Evolutionary conservation across 2,888 invertebrate species (phyloP), one percentile per base, ranked within the genome.

Genomic region (Tipula helvola): DNA sequence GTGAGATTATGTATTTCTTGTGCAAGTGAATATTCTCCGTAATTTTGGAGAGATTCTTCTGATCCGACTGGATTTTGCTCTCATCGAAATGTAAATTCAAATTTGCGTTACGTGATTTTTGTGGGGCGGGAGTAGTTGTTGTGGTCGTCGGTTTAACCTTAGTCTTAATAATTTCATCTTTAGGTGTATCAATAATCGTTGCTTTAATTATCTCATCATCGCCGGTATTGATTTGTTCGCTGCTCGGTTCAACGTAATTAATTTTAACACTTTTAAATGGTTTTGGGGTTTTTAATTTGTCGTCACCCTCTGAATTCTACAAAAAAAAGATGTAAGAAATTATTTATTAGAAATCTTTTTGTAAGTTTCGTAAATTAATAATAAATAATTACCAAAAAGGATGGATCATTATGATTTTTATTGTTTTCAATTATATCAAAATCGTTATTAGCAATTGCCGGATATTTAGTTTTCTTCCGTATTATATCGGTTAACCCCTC

Each of bases 401-500:
- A 89, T 86, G 90, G 89, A 89, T 89, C 89, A 88, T 89, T 89
- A 87, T 88, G 88, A 88, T 88, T 88, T 86, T 89, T 89, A 87
- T 89, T 89, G 88, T 93, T 93, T 36, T 91, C 92, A 88, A 92
- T 92, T 47, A 92, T 92, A 88, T 92, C 92, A 71, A 71, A 71
- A 39, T 84, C 84, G 39, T 84, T 84, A n/a, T 91, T 91, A 87
- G 92, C 88, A 12, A 90, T 91, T 86, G 91, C 89, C n/a, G 94
- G 93, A 88, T 95, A 94, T 89, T 95, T 95, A 0, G 95, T 94
- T 90, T 95, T 94, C 89, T 95, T 95, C 87, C 95, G 93, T 87
- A 95, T 91, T 87, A 95, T 93, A 92, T 96, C 96, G 16, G 95
- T 94, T 5, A 96, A 92, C 3, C 96, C 96, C 90, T 96, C 96